Conservation (phyloP, 2,113 vertebrate species). For the Tautogolabrus adspersus region DNA sequence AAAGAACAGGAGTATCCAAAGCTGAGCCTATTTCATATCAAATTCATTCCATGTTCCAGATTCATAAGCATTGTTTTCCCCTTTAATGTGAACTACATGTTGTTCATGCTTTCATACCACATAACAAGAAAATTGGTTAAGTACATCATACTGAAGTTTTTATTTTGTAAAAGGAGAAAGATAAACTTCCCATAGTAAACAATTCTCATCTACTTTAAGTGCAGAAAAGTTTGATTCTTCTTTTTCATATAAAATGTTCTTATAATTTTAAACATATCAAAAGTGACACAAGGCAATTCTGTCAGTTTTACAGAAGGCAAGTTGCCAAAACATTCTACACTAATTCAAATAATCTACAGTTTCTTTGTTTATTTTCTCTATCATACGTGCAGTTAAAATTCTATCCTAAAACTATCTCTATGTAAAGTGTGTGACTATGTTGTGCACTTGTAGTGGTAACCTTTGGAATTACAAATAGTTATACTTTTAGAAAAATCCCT, state of each 20-base stretch:
- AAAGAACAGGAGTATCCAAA: slow-evolving; percentile 10
- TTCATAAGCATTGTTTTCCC: background rate
- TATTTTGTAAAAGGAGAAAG: slow-evolving; percentile 84
- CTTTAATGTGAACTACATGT: background rate
- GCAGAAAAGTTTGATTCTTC: slow-evolving; percentile 79
- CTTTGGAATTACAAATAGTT: slow-evolving; percentile 83
- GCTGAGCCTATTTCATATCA: slow-evolving; percentile 28
- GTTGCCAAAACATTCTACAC: slow-evolving; percentile 83
- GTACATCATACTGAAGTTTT: slow-evolving; percentile 76
- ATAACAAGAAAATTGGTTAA: slow-evolving; percentile 27
- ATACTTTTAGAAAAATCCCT: slow-evolving; percentile 64
- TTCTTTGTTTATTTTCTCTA: slow-evolving; percentile 76
- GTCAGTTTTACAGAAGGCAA: slow-evolving; percentile 82
- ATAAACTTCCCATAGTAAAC: slow-evolving; percentile 84
- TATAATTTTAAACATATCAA: slow-evolving; percentile 81
- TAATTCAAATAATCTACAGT: slow-evolving; percentile 82
- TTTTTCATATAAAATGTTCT: slow-evolving; percentile 81
- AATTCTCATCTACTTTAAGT: slow-evolving; percentile 77
- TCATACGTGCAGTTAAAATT: slow-evolving; percentile 84
- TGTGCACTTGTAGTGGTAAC: slow-evolving; percentile 83
- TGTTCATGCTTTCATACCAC: background rate
- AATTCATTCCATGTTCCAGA: background rate
- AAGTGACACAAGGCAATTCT: slow-evolving; percentile 85
- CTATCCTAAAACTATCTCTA: slow-evolving; percentile 82
- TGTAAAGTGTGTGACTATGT: slow-evolving; percentile 81